These are phyloP conservation scores for Atopsyche davidsoni DNA, from an alignment of 1,140 invertebrate species.

Conservation along the genomic window DNA sequence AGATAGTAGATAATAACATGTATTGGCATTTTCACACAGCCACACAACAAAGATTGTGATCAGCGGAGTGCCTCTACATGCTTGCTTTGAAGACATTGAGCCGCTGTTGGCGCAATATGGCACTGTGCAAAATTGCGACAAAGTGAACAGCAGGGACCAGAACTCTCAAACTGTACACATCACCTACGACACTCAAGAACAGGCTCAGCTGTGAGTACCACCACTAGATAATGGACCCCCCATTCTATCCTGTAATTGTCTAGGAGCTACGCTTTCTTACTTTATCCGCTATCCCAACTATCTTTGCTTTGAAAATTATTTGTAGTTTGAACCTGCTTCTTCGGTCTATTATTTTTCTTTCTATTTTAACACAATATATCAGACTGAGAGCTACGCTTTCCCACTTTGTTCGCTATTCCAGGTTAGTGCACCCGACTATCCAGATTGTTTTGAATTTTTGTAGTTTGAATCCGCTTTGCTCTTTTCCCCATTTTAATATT, in stretches of 20 bases:
- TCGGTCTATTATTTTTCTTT: no score
- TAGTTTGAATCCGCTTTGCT: no score
- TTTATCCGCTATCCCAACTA: no score
- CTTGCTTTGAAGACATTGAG: conserved; percentile 79
- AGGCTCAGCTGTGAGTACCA: conserved; percentile 81
- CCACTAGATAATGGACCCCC: conserved; percentile 21
- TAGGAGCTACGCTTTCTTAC: no score
- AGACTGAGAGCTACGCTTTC: no score
- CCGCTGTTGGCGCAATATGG: conserved; percentile 72
- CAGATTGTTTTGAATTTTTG: no score
- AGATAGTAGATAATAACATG: neutral
- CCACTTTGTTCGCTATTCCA: no score
- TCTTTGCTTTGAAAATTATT: no score
- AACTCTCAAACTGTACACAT: conserved; percentile 74
- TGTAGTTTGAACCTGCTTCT: no score
- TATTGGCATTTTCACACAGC: conserved; percentile 52
- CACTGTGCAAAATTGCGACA: conserved; percentile 77
- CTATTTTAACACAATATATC: no score
- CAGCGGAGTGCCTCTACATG: conserved; percentile 76
- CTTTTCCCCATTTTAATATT: no score
- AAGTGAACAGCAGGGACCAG: conserved; percentile 69
- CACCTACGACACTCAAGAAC: conserved; percentile 80
- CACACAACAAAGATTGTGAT: conserved; percentile 76
- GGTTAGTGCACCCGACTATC: no score
- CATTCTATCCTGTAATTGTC: conserved; percentile 15